Evolutionary conservation across 2,113 vertebrate genomes (phyloP).

Genomic region (Petaurus breviceps): DNA sequence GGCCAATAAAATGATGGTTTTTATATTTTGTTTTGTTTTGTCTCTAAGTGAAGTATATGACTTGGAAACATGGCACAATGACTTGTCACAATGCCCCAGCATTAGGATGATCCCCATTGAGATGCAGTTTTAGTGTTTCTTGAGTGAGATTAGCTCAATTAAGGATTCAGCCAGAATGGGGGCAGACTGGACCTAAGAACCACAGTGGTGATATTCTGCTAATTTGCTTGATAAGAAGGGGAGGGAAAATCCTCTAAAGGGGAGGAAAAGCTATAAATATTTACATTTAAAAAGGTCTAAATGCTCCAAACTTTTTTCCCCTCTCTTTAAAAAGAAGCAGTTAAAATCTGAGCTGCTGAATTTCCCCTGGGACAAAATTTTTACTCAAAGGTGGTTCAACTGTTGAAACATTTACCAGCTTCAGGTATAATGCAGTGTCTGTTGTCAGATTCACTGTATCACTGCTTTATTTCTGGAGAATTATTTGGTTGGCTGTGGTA

Average conservation of each 20-base stretch:
- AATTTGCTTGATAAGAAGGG: constrained; percentile 60
- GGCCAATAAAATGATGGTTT: not conserved
- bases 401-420: constrained; percentile 90
- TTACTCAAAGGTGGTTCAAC: constrained; percentile 89
- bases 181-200: not conserved
- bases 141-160: not conserved
- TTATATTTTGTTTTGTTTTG: not conserved
- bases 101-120: not conserved
- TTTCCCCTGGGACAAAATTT: constrained; percentile 85
- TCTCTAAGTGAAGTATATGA: not conserved
- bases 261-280: constrained; percentile 71
- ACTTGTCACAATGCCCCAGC: not conserved
- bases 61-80: not conserved
- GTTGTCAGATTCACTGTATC: constrained; percentile 87
- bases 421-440: constrained; percentile 88
- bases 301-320: constrained; percentile 77
- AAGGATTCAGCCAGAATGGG: constrained; percentile 45
- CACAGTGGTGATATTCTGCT: constrained; percentile 62
- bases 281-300: constrained; percentile 74
- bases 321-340: constrained; percentile 81
- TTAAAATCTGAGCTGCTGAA: constrained; percentile 87
- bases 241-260: constrained; percentile 63
- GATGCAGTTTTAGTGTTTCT: not conserved
- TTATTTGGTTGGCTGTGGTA: constrained; percentile 91
- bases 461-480: constrained; percentile 90